Conservation (phyloP, 2,797 vertebrate species). For the Silurus lanzhouensis region DNA sequence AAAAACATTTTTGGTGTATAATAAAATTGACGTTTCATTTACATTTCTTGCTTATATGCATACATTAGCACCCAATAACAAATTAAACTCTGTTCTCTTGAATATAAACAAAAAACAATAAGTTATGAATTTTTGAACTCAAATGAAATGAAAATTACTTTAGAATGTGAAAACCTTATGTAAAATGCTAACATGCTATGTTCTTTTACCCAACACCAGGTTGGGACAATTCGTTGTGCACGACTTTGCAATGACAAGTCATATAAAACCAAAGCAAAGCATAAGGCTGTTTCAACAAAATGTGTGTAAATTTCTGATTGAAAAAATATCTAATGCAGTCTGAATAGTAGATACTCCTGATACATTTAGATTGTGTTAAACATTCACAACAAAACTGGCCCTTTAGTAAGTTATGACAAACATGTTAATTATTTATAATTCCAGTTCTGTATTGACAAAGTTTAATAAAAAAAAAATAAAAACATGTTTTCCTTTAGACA, state of each 20-base stretch:
- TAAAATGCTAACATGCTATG: conserved; percentile 57
- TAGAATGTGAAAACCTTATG: conserved; percentile 9
- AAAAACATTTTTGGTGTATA: conserved; percentile 71
- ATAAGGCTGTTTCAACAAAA: conserved; percentile 75
- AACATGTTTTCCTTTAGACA: conserved; percentile 49
- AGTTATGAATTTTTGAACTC: conserved; percentile 36
- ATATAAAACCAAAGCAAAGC: conserved; percentile 66
- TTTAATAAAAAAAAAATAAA: conserved; percentile 51
- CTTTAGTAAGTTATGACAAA: conserved; percentile 68
- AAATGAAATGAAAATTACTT: conserved; percentile 17
- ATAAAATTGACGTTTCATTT: conserved; percentile 75
- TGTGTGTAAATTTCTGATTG: conserved; percentile 65
- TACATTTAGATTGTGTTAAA: conserved; percentile 39
- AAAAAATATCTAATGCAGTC: conserved; percentile 68
- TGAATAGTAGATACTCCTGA: conserved; percentile 68
- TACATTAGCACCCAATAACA: conserved; percentile 64
- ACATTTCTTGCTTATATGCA: conserved; percentile 70
- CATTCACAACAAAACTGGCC: conserved; percentile 65
- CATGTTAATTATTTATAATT: conserved; percentile 67
- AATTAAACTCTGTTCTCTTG: conserved; percentile 62
- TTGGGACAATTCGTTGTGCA: conserved; percentile 68
- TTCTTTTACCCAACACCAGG: conserved; percentile 73
- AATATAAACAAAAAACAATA: conserved; percentile 64
- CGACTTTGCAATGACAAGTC: conserved; percentile 65
- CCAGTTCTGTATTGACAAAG: conserved; percentile 72